Conservation (phyloP, 2,797 vertebrate species). For the Cheirogaleus major region DNA sequence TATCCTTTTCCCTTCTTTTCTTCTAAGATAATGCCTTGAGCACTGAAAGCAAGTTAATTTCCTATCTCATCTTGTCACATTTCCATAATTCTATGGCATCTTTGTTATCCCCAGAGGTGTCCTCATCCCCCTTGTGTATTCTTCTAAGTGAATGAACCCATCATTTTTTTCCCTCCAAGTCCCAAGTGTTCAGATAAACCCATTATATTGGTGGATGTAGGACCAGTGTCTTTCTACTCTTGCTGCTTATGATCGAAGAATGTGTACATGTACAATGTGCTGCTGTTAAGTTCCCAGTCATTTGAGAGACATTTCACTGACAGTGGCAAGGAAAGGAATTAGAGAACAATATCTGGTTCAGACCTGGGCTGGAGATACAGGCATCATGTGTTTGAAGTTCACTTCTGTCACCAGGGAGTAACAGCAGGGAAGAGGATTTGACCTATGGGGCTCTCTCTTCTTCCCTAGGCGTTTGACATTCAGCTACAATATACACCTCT, state of each 20-base stretch:
- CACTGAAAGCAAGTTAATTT: slow-evolving; percentile 42
- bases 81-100: slow-evolving; percentile 23
- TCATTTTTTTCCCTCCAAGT: not conserved
- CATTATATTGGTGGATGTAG: not conserved
- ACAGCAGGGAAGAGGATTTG: not conserved
- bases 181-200: not conserved
- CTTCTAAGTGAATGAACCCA: not conserved
- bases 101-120: slow-evolving; percentile 1
- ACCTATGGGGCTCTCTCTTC: not conserved
- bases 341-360: not conserved
- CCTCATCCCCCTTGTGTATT: not conserved
- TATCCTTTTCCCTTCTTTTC: not conserved
- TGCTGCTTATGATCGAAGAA: not conserved
- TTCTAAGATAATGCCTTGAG: not conserved
- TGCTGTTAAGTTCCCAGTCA: not conserved
- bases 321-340: not conserved
- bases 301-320: not conserved
- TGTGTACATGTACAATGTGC: not conserved
- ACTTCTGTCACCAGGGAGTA: not conserved
- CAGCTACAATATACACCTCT: not conserved
- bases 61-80: not conserved
- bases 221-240: not conserved
- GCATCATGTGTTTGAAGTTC: not conserved
- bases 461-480: not conserved
- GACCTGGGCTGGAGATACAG: not conserved